phyloP scores from a whole-genome alignment of 2,888 invertebrate species.

The Oscheius sp. region DNA sequence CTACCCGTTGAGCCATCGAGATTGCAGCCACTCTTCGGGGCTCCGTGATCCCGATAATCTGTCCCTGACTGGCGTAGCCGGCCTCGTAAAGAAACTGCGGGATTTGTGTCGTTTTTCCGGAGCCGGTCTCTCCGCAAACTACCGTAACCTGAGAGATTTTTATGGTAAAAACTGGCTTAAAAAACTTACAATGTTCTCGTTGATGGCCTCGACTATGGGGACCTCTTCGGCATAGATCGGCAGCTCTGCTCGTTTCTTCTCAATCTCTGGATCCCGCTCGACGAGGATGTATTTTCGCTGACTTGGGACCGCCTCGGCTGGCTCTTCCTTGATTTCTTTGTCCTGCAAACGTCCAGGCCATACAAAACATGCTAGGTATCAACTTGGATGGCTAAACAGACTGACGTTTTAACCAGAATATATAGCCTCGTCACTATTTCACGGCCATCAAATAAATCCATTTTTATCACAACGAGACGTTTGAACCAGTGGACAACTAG shows the following conservation, averaged over 20 bases:
- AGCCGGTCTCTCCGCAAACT: slow-evolving; percentile 88
- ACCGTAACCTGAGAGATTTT: slow-evolving; percentile 80
- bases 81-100: slow-evolving; percentile 98
- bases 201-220: slow-evolving; percentile 90
- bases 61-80: slow-evolving; percentile 79
- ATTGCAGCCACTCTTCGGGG: slow-evolving; percentile 97
- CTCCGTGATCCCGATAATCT: slow-evolving; percentile 80
- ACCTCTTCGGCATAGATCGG: slow-evolving; percentile 86
- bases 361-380: no score
- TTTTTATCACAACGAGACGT: no score
- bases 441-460: no score
- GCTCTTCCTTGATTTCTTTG: slow-evolving; percentile 16
- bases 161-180: neutral
- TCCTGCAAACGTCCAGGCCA: neutral
- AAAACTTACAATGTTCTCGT: slow-evolving; percentile 82
- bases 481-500: no score
- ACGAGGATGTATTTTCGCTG: slow-evolving; percentile 38
- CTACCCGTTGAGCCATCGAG: slow-evolving; percentile 93
- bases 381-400: no score
- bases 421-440: no score
- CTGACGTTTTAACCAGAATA: no score
- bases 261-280: slow-evolving; percentile 45
- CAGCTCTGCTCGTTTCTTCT: slow-evolving; percentile 75
- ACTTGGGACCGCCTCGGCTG: neutral
- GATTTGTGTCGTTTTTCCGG: slow-evolving; percentile 97